A percentile compares a stretch with the other conserved stretches of the same genome.
These are phyloP conservation scores for Aricia agestis DNA, from an alignment of 1,140 invertebrate genomes.

Conservation along the genomic window DNA sequence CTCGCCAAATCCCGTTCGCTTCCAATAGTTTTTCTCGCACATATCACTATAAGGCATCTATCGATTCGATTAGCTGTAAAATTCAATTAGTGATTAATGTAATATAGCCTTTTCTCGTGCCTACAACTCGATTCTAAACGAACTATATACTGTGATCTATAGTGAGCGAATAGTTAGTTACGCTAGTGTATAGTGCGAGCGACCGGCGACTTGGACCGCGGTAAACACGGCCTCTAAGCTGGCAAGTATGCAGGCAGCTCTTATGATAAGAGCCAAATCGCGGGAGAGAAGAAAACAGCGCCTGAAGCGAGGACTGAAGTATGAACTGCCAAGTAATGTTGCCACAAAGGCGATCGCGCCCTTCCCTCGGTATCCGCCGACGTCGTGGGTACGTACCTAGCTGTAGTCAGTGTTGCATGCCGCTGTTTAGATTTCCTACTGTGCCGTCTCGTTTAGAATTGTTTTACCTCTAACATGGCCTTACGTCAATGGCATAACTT, in stretches of 20 bases:
- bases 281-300: constrained; percentile 85
- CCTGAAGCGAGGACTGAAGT: constrained; percentile 82
- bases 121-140: constrained; percentile 64
- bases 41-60: constrained; percentile 60
- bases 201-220: constrained; percentile 25
- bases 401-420: constrained; percentile 20
- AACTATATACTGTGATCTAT: constrained; percentile 55
- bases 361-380: constrained; percentile 89
- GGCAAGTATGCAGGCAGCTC: constrained; percentile 91
- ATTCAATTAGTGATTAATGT: constrained; percentile 56
- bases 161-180: constrained; percentile 39
- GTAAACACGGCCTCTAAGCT: constrained; percentile 67
- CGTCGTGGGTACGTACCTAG: constrained; percentile 81
- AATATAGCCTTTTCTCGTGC: constrained; percentile 70
- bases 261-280: constrained; percentile 91
- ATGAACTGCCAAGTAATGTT: constrained; percentile 89
- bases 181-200: neutral
- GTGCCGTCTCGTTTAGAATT: too few species aligned
- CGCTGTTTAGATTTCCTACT: neutral
- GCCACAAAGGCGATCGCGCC: constrained; percentile 89
- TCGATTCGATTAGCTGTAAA: constrained; percentile 53
- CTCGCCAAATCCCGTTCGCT: constrained; percentile 72
- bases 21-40: constrained; percentile 66
- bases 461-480: neutral
- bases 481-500: neutral